phyloP scores from a whole-genome alignment of 2,113 vertebrate species.

The Polypterus bichir region DNA sequence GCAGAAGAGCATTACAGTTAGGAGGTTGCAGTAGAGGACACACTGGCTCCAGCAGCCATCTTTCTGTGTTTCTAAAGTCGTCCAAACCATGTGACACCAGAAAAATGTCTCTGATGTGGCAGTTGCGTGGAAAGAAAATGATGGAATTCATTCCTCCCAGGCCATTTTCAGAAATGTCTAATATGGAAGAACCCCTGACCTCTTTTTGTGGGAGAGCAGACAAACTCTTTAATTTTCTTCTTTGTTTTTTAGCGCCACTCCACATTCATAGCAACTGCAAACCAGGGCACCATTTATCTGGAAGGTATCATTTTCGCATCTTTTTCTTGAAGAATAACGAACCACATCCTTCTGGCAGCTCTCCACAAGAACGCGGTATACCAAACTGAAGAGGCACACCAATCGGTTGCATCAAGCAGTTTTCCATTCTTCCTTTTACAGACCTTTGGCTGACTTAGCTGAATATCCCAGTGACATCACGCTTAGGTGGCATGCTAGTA shows the following conservation, averaged over 20 bases:
- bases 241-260: neutral
- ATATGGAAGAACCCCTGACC: neutral
- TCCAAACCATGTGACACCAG: constrained; percentile 11
- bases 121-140: constrained; percentile 8
- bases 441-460: neutral
- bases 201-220: neutral
- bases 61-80: constrained; percentile 6
- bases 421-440: neutral
- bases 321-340: neutral
- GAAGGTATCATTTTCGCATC: constrained; percentile 2
- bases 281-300: neutral
- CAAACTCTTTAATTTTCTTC: neutral
- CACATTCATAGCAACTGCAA: neutral
- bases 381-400: neutral
- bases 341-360: neutral
- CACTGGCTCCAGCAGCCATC: too few species aligned
- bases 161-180: constrained; percentile 1
- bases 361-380: neutral
- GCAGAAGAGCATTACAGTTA: too few species aligned
- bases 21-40: too few species aligned
- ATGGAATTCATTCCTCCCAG: constrained; percentile 7
- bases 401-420: neutral
- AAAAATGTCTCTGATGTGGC: constrained; percentile 14
- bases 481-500: too few species aligned
- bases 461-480: too few species aligned